phyloP scores from a whole-genome alignment of 2,113 vertebrate genomes.

The Protomyctophum bolini region DNA sequence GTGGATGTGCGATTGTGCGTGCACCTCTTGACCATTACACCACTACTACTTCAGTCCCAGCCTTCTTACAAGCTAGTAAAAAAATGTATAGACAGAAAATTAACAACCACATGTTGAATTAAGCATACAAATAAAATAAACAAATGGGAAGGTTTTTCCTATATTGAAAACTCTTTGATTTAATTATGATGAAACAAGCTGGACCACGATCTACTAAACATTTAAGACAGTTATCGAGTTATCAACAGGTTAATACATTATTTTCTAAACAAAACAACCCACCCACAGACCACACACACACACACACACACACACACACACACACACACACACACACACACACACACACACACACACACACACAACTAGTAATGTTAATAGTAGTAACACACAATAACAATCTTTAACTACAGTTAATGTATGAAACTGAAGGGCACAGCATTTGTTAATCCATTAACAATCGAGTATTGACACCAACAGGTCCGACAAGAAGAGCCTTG shows the following conservation, averaged over 20 bases:
- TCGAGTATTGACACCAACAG: not conserved
- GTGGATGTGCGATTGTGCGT: no score
- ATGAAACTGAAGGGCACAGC: no score
- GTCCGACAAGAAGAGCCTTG: constrained; percentile 4
- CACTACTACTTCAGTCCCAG: no score
- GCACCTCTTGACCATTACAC: no score
- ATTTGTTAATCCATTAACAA: not conserved
- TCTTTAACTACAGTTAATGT: not conserved
- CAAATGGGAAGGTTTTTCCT: not conserved
- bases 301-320: not conserved
- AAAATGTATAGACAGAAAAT: no score
- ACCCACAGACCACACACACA: not conserved
- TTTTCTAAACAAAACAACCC: constrained; percentile 1
- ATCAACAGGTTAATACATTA: not conserved
- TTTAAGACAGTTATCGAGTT: not conserved
- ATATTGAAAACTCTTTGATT: constrained; percentile 6
- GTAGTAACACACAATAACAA: not conserved
- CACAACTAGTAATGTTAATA: not conserved
- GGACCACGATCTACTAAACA: not conserved
- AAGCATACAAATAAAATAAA: no score
- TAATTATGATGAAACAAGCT: not conserved
- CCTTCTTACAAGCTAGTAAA: no score
- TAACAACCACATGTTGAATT: no score
- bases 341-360: not conserved
- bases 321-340: not conserved